Evolutionary conservation across 1,140 invertebrate genomes (phyloP).

Genomic region (Leptinotarsa undecemlineata): DNA sequence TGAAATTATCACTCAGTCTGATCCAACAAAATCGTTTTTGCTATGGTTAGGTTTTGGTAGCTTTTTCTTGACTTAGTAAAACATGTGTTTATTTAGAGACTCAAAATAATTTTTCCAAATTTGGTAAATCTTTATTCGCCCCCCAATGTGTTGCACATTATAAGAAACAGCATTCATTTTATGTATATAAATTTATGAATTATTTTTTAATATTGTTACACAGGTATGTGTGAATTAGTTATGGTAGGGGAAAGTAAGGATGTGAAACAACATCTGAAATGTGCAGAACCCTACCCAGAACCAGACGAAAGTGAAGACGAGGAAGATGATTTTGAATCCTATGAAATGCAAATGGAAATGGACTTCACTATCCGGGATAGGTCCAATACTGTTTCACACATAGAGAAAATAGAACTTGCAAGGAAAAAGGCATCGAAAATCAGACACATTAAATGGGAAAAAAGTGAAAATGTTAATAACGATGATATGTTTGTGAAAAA

Average conservation of each 20-base stretch:
- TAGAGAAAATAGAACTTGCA: slow-evolving; percentile 88
- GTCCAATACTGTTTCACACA: slow-evolving; percentile 85
- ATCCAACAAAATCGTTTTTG: too few relatives aligned
- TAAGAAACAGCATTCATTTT: too few relatives aligned
- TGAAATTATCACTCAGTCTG: too few relatives aligned
- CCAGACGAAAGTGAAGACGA: slow-evolving; percentile 78
- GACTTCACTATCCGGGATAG: slow-evolving; percentile 77
- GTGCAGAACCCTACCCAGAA: slow-evolving; percentile 69
- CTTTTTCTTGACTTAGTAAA: too few relatives aligned
- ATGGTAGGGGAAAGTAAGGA: slow-evolving; percentile 67
- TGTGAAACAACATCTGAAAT: slow-evolving; percentile 58
- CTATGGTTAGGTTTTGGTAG: too few relatives aligned
- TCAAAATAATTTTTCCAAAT: too few relatives aligned
- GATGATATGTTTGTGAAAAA: slow-evolving; percentile 70
- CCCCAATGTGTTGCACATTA: too few relatives aligned
- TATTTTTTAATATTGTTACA: not conserved
- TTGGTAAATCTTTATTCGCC: too few relatives aligned
- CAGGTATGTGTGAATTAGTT: slow-evolving; percentile 73
- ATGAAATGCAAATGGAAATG: slow-evolving; percentile 72
- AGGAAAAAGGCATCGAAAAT: slow-evolving; percentile 79
- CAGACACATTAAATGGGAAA: slow-evolving; percentile 78
- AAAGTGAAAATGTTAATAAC: slow-evolving; percentile 51
- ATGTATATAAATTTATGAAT: not conserved
- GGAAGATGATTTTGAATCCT: slow-evolving; percentile 69
- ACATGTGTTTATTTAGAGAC: too few relatives aligned